Evolutionary conservation across 2,113 vertebrate genomes (phyloP).

Genomic region (Chlamydotis undulata): DNA sequence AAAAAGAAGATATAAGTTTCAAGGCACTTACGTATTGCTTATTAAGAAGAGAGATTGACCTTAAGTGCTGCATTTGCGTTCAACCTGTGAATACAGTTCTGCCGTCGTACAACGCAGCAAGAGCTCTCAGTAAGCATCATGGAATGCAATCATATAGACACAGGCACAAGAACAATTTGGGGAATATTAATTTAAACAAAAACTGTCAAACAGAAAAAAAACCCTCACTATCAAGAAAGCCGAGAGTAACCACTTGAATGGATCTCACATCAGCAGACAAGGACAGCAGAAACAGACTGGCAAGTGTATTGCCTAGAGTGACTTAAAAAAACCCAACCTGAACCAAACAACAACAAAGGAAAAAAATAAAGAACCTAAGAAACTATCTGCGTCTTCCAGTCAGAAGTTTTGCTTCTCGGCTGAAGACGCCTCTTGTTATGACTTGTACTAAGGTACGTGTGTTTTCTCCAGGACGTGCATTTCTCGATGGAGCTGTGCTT

Average conservation of each 20-base stretch:
- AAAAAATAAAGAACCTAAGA: neutral
- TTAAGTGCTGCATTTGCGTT: constrained; percentile 59
- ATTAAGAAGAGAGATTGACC: constrained; percentile 76
- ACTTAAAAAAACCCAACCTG: constrained; percentile 6
- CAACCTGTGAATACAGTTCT: constrained; percentile 44
- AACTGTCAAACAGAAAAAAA: constrained; percentile 2
- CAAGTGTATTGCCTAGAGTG: constrained; percentile 24
- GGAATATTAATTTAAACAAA: constrained; percentile 37
- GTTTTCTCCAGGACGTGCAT: neutral
- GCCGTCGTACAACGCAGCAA: constrained; percentile 39
- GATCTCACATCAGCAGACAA: constrained; percentile 64
- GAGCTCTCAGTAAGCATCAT: constrained; percentile 66
- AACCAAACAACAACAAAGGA: neutral
- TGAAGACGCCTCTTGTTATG: constrained; percentile 10
- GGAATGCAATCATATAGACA: constrained; percentile 67
- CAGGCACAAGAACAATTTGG: constrained; percentile 58
- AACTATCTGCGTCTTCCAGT: neutral
- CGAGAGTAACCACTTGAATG: constrained; percentile 57
- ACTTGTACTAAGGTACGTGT: neutral
- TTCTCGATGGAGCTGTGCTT: constrained; percentile 29
- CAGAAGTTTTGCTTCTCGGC: constrained; percentile 37
- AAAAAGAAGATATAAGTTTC: constrained; percentile 54
- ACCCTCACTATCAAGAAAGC: constrained; percentile 48
- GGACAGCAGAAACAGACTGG: constrained; percentile 26
- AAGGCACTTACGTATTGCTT: constrained; percentile 86